These are phyloP conservation scores for Otocyon megalotis DNA, from an alignment of 2,113 vertebrate species.

Conservation along the genomic window DNA sequence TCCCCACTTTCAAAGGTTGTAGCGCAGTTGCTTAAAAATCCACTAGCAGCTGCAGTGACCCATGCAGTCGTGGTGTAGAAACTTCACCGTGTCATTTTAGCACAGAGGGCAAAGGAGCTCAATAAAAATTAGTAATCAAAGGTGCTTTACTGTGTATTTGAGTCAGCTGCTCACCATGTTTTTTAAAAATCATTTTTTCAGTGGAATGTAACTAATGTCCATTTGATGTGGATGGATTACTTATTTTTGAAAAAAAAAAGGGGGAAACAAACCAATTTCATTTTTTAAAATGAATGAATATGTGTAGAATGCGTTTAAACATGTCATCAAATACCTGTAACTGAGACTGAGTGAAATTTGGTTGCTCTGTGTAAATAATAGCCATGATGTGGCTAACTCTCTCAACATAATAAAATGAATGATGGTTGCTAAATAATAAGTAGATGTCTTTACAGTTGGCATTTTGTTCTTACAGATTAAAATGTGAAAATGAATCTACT, in stretches of 20 bases:
- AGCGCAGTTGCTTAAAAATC: constrained; percentile 76
- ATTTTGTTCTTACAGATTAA: constrained; percentile 12
- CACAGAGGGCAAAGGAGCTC: constrained; percentile 26
- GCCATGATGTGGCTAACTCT: neutral
- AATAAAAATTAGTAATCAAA: constrained; percentile 76
- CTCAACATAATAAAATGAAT: neutral
- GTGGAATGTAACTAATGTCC: neutral
- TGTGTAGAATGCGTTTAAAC: constrained; percentile 48
- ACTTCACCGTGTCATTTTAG: constrained; percentile 35
- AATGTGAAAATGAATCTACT: constrained; percentile 7
- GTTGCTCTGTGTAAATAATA: neutral
- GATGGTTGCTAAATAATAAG: neutral
- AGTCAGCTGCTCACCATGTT: neutral
- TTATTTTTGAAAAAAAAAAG: constrained; percentile 66
- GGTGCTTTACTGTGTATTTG: constrained; percentile 50
- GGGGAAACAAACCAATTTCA: neutral
- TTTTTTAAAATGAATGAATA: neutral
- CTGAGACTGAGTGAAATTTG: constrained; percentile 53
- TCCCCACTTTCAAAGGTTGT: constrained; percentile 76
- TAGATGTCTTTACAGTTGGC: neutral
- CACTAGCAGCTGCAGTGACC: constrained; percentile 46
- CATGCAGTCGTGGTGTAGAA: constrained; percentile 56
- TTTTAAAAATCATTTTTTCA: constrained; percentile 34
- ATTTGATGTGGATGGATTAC: neutral
- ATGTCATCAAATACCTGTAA: constrained; percentile 53